Evolutionary conservation across 2,888 invertebrate species (phyloP).

Genomic region (Tinea pellionella): DNA sequence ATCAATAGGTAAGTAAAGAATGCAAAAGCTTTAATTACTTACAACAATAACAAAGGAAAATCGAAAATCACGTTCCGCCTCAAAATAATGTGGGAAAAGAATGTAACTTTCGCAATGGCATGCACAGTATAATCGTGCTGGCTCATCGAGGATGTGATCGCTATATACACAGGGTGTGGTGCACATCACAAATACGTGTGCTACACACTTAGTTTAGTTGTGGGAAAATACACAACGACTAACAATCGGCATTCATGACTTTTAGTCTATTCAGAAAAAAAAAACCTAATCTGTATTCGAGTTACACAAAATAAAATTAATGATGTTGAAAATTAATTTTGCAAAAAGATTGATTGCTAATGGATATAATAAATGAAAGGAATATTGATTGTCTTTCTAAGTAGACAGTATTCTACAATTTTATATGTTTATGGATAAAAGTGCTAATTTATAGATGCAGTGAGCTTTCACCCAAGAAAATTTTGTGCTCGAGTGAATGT

Average conservation of each 20-base stretch:
- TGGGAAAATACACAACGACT: background rate
- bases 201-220: background rate
- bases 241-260: slow-evolving; percentile 2
- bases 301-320: slow-evolving; percentile 2
- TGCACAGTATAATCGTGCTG: background rate
- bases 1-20: background rate
- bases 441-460: background rate
- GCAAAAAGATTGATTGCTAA: background rate
- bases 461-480: background rate
- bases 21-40: background rate
- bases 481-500: background rate
- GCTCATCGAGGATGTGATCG: background rate
- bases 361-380: background rate
- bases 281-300: slow-evolving; percentile 1
- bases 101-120: slow-evolving; percentile 9
- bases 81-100: slow-evolving; percentile 4
- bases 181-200: background rate
- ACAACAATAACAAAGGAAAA: background rate
- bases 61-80: slow-evolving; percentile 6
- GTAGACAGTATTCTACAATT: background rate
- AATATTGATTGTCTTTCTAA: too few species aligned
- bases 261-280: slow-evolving; percentile 3
- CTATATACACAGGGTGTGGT: slow-evolving; percentile 4
- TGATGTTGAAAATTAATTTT: background rate
- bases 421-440: background rate